Evolutionary conservation across 30 jellyfish, hydroid and myxozoan genomes (phyloP), one percentile per base, ranked within the genome.

Genomic region (Catostylus mosaicus): DNA sequence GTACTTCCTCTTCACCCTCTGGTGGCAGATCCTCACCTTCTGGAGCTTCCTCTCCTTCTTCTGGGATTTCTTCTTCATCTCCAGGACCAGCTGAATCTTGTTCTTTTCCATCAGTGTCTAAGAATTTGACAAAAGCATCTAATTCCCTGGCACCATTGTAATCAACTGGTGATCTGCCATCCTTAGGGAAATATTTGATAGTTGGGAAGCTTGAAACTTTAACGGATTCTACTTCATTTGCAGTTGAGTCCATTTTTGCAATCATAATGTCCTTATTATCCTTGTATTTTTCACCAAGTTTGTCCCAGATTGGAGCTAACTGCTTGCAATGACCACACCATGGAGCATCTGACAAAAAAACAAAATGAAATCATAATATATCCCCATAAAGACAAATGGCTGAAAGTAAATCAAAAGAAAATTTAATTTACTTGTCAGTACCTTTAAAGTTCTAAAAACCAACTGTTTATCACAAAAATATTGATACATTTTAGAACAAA

Each of bases 281-380:
- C 78, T 86, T 77, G 86, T 57, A 85, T 69, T 95, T 89, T 65
- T 95, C 97, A 38, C 95, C 99, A 79, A 95, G 97, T 70, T 95
- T 77, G 62, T 95, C 99, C 99, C 99, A 95, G 83, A 90, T 95
- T 36, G 99, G 99, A 16, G 97, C 97, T 30, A 95, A 62, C 60
- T 89, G 97, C 75, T 95, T 90, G 87, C 99, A 95, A 86, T 95
- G 99, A 8, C 99, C 99, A 89, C 99, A 95, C 99, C 99, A 95
- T 89, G 99, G 99, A 45, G 99, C 99, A 87, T 95, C 96, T 86
- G 63, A 50, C 2, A 27, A 50, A 6, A 50, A 5, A 27, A 50
- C n/a, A n/a, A n/a, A n/a, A n/a, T n/a, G n/a, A n/a, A n/a, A n/a
- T n/a, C n/a, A n/a, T n/a, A n/a, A n/a, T n/a, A n/a, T n/a, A n/a